These are phyloP conservation scores for Neodiprion fabricii DNA, from an alignment of 1,140 invertebrate genomes.

Conservation along the genomic window DNA sequence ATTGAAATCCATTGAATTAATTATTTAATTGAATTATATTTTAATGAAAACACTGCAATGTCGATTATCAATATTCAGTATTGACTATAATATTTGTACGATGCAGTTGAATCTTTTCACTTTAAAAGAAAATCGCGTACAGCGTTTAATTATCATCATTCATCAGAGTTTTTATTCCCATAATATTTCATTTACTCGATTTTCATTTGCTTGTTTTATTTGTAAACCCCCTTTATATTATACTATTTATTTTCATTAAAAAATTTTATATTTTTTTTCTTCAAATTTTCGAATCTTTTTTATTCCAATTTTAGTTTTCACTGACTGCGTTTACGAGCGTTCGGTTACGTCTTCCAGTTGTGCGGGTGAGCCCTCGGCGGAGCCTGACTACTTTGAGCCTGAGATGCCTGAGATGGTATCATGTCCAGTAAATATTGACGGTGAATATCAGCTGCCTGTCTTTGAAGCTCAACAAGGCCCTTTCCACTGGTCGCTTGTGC, in stretches of 20 bases:
- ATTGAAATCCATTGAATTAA: neutral
- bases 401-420: slow-evolving; percentile 76
- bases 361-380: slow-evolving; percentile 57
- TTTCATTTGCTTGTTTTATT: neutral
- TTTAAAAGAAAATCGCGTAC: neutral
- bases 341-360: slow-evolving; percentile 63
- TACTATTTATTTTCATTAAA: neutral
- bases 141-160: neutral
- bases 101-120: neutral
- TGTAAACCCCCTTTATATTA: neutral
- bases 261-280: neutral
- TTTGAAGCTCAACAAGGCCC: slow-evolving; percentile 76
- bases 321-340: neutral
- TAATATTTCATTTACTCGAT: neutral
- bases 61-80: neutral
- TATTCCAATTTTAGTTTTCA: neutral
- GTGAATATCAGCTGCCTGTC: slow-evolving; percentile 85
- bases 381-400: slow-evolving; percentile 55
- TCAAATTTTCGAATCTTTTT: neutral
- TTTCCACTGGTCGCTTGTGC: slow-evolving; percentile 70
- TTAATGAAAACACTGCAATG: neutral
- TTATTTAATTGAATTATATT: neutral
- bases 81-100: slow-evolving; percentile 7
- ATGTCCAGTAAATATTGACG: slow-evolving; percentile 95
- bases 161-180: slow-evolving; percentile 1